These are phyloP conservation scores for Rallus crepitans DNA, from an alignment of 2,797 vertebrate genomes.

Conservation along the genomic window DNA sequence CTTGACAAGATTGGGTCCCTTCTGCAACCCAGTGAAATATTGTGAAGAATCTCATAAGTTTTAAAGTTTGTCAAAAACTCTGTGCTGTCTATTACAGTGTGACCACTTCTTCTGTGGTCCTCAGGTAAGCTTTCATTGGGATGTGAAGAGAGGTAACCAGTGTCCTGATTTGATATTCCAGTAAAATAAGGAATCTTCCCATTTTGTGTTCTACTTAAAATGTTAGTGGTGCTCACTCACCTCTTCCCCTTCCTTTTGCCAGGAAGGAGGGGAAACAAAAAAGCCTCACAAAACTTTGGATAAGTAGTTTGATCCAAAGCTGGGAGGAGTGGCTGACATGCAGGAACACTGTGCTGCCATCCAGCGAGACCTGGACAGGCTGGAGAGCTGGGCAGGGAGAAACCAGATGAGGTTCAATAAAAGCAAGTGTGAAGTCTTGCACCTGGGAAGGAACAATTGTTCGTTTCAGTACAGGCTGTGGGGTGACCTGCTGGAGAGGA, in stretches of 20 bases:
- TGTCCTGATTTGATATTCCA: background rate
- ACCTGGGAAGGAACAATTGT: too few relatives aligned
- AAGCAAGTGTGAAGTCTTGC: too few relatives aligned
- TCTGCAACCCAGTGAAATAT: background rate
- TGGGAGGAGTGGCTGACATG: too few relatives aligned
- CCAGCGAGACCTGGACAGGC: too few relatives aligned
- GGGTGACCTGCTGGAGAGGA: too few relatives aligned
- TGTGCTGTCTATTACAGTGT: background rate
- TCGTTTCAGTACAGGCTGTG: too few relatives aligned
- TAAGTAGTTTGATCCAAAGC: background rate
- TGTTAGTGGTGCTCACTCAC: background rate
- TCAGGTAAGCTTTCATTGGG: background rate
- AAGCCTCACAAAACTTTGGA: background rate
- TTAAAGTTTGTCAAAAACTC: background rate
- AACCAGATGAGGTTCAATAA: too few relatives aligned
- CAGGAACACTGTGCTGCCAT: too few relatives aligned
- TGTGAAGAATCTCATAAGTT: background rate
- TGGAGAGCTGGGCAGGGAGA: too few relatives aligned
- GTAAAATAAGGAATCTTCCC: background rate
- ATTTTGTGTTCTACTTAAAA: background rate
- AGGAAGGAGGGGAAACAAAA: background rate
- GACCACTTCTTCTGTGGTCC: background rate
- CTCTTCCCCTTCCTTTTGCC: background rate
- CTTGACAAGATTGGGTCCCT: background rate
- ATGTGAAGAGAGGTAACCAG: background rate